Percentiles rank a stretch among this genome's conserved stretches.
phyloP scores from a whole-genome alignment of 37 sponge, comb jelly and placozoan genomes.

The Haliclona indistincta region DNA sequence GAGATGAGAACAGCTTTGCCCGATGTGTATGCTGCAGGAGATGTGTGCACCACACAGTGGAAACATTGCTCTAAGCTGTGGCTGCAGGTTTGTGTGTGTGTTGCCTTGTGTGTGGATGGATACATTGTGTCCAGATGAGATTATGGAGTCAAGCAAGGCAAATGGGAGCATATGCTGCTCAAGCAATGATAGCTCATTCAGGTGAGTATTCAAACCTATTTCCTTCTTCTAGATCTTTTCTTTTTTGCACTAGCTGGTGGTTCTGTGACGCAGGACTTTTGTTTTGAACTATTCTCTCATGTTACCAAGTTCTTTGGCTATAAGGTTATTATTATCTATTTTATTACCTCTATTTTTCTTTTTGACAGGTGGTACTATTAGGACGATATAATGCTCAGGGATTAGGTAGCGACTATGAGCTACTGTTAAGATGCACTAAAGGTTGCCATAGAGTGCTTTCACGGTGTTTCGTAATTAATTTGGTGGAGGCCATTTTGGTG shows the following conservation, averaged over 20 bases:
- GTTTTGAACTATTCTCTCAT: slow-evolving; percentile 98
- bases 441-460: too few relatives aligned
- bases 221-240: background rate
- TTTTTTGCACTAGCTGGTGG: slow-evolving; percentile 43
- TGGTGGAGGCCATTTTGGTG: too few relatives aligned
- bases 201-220: slow-evolving; percentile 13
- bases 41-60: slow-evolving; percentile 86
- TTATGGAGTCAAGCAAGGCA: slow-evolving; percentile 98
- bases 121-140: slow-evolving; percentile 68
- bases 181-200: slow-evolving; percentile 77
- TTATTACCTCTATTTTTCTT: background rate
- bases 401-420: slow-evolving; percentile 66
- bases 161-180: slow-evolving; percentile 94
- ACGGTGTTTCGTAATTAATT: too few relatives aligned
- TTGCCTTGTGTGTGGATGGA: background rate
- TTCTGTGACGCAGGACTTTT: slow-evolving; percentile 78
- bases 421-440: slow-evolving; percentile 75
- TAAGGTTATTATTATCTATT: slow-evolving; percentile 50
- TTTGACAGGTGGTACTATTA: slow-evolving; percentile 73
- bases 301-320: slow-evolving; percentile 97
- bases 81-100: slow-evolving; percentile 76
- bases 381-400: slow-evolving; percentile 86
- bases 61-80: slow-evolving; percentile 46
- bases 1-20: slow-evolving; percentile 80
- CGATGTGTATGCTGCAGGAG: slow-evolving; percentile 97